Evolutionary conservation across 2,797 vertebrate species (phyloP).

Genomic region (Xiphorhynchus erythropygius): DNA sequence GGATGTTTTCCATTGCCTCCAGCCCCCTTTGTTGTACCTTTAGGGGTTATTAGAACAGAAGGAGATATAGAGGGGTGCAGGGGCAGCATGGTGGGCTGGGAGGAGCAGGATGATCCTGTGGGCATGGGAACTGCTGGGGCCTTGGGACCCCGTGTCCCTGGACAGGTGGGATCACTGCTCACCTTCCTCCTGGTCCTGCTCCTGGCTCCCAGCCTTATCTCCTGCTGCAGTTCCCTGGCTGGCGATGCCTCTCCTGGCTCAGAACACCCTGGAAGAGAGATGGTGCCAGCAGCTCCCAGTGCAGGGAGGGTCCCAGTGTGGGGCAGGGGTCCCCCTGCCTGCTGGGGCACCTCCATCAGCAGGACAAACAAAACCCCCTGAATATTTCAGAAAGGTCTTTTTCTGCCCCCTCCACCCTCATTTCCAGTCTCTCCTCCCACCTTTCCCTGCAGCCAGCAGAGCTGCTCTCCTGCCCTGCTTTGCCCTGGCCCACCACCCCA

Average conservation of each 20-base stretch:
- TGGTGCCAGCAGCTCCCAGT: not conserved
- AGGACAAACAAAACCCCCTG: not conserved
- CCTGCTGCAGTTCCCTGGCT: not conserved
- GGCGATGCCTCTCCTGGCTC: not conserved
- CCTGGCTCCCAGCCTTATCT: not conserved
- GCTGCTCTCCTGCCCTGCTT: not conserved
- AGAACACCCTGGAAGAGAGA: not conserved
- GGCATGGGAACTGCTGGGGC: not conserved
- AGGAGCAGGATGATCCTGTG: not conserved
- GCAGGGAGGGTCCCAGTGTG: rapidly evolving
- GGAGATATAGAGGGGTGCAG: rapidly evolving
- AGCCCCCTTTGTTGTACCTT: not conserved
- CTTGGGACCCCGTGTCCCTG: rapidly evolving
- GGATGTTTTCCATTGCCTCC: not conserved
- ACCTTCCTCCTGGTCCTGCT: rapidly evolving
- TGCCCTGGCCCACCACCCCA: not conserved
- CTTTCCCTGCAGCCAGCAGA: not conserved
- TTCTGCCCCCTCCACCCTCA: not conserved
- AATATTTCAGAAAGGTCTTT: not conserved
- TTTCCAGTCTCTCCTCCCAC: not conserved
- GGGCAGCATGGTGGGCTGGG: not conserved
- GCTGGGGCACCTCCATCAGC: not conserved
- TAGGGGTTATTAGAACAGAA: not conserved
- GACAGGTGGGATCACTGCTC: not conserved
- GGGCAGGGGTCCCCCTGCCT: not conserved